Percentiles rank a stretch among this genome's conserved stretches.
phyloP scores from a whole-genome alignment of 2,113 vertebrate species.

The Apteryx mantelli region DNA sequence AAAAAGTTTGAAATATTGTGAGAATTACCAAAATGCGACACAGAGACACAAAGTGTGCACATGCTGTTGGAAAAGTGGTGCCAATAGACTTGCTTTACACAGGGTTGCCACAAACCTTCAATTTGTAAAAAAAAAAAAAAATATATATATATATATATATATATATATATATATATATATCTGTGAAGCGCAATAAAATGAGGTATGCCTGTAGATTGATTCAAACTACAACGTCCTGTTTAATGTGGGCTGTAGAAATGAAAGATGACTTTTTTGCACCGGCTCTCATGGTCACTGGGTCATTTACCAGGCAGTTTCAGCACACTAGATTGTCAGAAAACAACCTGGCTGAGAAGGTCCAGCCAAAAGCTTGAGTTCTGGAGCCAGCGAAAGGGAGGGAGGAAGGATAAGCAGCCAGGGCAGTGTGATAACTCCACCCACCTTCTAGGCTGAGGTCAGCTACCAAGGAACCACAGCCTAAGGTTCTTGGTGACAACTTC shows the following conservation, averaged over 20 bases:
- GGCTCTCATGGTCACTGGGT: not conserved
- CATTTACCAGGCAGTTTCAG: not conserved
- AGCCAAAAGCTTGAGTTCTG: not conserved
- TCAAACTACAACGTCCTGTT: too few relatives aligned
- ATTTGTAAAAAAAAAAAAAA: too few relatives aligned
- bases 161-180: too few relatives aligned
- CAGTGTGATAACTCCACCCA: accelerated
- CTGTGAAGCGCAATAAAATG: too few relatives aligned
- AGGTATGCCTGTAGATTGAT: too few relatives aligned
- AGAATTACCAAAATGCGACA: too few relatives aligned
- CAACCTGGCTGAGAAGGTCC: not conserved
- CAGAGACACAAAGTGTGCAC: too few relatives aligned
- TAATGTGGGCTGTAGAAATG: not conserved
- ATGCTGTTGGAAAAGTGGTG: too few relatives aligned
- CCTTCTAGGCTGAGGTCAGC: not conserved
- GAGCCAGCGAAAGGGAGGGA: not conserved
- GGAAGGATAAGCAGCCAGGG: not conserved
- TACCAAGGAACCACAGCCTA: not conserved
- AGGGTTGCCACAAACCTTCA: too few relatives aligned
- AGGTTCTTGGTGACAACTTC: not conserved
- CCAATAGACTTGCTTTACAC: too few relatives aligned
- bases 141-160: too few relatives aligned
- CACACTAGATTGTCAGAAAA: not conserved
- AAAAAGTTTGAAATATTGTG: too few relatives aligned
- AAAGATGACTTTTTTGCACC: not conserved